Conservation (phyloP, 2,113 vertebrate species). For the Nycticebus coucang region DNA sequence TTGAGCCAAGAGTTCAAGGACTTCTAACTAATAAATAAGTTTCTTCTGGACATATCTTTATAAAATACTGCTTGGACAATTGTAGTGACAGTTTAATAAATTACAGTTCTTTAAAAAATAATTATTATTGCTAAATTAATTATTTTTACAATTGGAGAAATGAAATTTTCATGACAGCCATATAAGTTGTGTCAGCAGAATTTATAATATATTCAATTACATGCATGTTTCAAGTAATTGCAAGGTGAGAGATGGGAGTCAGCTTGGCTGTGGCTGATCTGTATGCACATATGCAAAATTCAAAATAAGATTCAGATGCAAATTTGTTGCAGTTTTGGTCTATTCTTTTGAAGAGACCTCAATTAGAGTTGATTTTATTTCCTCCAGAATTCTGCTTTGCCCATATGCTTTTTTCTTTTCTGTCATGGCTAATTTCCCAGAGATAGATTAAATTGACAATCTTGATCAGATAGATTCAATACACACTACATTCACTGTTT, state of each 20-base stretch:
- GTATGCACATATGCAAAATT: conserved; percentile 25
- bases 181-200: conserved; percentile 32
- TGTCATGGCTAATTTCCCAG: conserved; percentile 45
- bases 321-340: conserved; percentile 11
- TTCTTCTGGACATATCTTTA: too few relatives aligned
- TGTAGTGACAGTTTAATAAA: too few relatives aligned
- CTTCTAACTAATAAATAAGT: too few relatives aligned
- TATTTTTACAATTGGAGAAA: conserved; percentile 41
- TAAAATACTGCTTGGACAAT: too few relatives aligned
- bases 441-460: conserved; percentile 57
- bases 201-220: conserved; percentile 60
- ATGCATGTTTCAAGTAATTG: conserved; percentile 66
- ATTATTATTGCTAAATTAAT: conserved; percentile 18
- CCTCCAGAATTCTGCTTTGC: conserved; percentile 24
- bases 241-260: conserved; percentile 7
- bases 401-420: background rate
- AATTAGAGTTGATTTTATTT: conserved; percentile 53
- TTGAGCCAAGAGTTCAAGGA: too few relatives aligned
- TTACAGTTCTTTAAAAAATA: background rate
- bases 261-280: conserved; percentile 30
- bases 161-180: background rate
- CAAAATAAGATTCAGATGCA: conserved; percentile 50
- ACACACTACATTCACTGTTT: background rate
- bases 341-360: conserved; percentile 54
- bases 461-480: background rate